phyloP scores from a whole-genome alignment of 2,797 vertebrate genomes.

The Prionace glauca region DNA sequence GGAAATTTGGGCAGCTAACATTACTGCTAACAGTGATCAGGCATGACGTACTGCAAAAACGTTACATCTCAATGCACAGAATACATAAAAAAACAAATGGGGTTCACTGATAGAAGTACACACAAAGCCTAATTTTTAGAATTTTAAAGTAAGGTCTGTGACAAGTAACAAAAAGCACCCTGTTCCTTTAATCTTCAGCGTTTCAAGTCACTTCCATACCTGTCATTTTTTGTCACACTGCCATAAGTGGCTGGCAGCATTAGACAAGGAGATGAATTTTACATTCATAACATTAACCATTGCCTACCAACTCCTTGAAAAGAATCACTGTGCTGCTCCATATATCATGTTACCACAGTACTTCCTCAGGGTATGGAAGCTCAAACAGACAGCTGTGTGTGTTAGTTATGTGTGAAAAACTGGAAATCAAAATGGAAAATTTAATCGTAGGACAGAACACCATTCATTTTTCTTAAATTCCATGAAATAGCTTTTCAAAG shows the following conservation, averaged over 20 bases:
- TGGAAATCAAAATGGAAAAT: constrained; percentile 37
- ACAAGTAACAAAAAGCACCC: constrained; percentile 26
- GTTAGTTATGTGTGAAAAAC: constrained; percentile 40
- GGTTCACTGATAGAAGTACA: not conserved
- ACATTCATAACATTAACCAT: constrained; percentile 65
- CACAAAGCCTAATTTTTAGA: not conserved
- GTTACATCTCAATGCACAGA: constrained; percentile 27
- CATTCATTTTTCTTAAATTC: constrained; percentile 38
- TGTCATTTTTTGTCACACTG: constrained; percentile 34
- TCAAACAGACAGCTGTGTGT: constrained; percentile 67
- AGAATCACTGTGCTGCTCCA: constrained; percentile 63
- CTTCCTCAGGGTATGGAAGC: constrained; percentile 81
- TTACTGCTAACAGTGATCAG: not conserved
- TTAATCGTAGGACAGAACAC: constrained; percentile 31
- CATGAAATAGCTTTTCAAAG: constrained; percentile 26
- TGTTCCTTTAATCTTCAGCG: constrained; percentile 28
- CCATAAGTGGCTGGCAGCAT: constrained; percentile 47
- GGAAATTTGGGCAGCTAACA: constrained; percentile 21
- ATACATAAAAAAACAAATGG: constrained; percentile 9
- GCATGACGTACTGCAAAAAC: not conserved
- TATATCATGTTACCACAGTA: constrained; percentile 72
- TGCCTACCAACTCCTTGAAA: constrained; percentile 64
- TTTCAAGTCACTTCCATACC: constrained; percentile 35
- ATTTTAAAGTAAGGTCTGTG: not conserved
- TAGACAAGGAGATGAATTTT: constrained; percentile 49